Percentiles rank a stretch among this genome's conserved stretches.
phyloP scores from a whole-genome alignment of 2,888 invertebrate species.

The Crocallis elinguaria region DNA sequence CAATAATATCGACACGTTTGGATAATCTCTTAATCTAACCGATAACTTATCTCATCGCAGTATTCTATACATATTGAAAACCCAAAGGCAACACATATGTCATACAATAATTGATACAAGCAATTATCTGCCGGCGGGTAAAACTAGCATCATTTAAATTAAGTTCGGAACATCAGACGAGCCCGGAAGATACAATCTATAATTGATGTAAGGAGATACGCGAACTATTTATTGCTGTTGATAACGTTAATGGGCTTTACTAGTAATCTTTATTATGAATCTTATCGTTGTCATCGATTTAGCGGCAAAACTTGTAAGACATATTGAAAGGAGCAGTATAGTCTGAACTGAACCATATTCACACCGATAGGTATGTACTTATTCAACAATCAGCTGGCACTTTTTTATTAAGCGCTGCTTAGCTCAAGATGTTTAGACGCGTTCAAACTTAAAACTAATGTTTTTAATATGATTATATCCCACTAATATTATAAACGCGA shows the following conservation, averaged over 20 bases:
- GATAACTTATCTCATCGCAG: background rate
- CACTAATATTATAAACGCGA: too few species aligned
- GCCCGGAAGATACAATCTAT: constrained; percentile 4
- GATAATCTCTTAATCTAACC: constrained; percentile 4
- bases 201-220: constrained; percentile 16
- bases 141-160: constrained; percentile 6
- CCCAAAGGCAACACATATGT: background rate
- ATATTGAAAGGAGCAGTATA: background rate
- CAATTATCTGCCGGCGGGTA: background rate
- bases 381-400: too few species aligned
- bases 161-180: background rate
- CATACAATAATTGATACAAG: too few species aligned
- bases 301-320: background rate
- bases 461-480: too few species aligned
- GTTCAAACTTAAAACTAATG: too few species aligned
- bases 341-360: too few species aligned
- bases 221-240: constrained; percentile 17
- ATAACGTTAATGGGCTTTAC: constrained; percentile 21
- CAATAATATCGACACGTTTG: background rate
- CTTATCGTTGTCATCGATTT: background rate
- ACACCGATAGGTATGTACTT: too few species aligned
- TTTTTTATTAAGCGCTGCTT: too few species aligned
- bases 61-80: background rate
- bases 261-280: constrained; percentile 9
- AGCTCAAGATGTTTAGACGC: too few species aligned